A percentile compares a stretch with the other conserved stretches of the same genome.
phyloP scores from a whole-genome alignment of 2,888 invertebrate species.

The Dicranocentrus wangi region DNA sequence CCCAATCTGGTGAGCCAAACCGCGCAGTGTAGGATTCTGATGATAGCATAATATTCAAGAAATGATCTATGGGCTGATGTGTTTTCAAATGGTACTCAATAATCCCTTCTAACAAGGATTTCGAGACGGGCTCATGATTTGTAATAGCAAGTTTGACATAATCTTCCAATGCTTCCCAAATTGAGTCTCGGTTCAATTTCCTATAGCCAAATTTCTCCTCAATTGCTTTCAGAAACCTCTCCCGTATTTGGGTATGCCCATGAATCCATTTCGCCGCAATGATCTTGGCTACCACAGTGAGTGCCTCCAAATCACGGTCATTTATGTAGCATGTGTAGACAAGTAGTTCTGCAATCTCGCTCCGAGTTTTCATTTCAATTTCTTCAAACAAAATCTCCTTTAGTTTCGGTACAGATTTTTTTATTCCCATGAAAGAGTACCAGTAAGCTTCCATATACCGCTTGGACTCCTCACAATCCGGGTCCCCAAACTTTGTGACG shows the following conservation, averaged over 20 bases:
- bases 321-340: constrained; percentile 60
- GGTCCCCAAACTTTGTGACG: constrained; percentile 49
- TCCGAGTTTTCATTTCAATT: constrained; percentile 47
- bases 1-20: constrained; percentile 50
- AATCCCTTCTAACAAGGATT: constrained; percentile 44
- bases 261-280: constrained; percentile 36
- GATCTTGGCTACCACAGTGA: constrained; percentile 25
- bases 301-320: constrained; percentile 43
- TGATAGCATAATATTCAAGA: constrained; percentile 35
- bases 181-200: constrained; percentile 31
- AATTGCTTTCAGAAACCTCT: constrained; percentile 48
- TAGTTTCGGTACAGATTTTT: constrained; percentile 51
- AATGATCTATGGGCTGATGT: constrained; percentile 45
- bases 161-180: constrained; percentile 53
- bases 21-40: constrained; percentile 25
- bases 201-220: constrained; percentile 52
- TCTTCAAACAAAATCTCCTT: constrained; percentile 53
- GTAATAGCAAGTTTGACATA: constrained; percentile 45
- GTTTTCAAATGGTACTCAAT: constrained; percentile 57
- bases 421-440: constrained; percentile 56
- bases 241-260: constrained; percentile 23
- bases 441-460: constrained; percentile 57
- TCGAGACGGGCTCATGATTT: constrained; percentile 27
- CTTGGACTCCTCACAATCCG: constrained; percentile 54
- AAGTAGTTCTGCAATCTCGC: constrained; percentile 50